These are phyloP conservation scores for Andricus quercusramuli DNA, from an alignment of 2,888 invertebrate genomes.

Conservation along the genomic window DNA sequence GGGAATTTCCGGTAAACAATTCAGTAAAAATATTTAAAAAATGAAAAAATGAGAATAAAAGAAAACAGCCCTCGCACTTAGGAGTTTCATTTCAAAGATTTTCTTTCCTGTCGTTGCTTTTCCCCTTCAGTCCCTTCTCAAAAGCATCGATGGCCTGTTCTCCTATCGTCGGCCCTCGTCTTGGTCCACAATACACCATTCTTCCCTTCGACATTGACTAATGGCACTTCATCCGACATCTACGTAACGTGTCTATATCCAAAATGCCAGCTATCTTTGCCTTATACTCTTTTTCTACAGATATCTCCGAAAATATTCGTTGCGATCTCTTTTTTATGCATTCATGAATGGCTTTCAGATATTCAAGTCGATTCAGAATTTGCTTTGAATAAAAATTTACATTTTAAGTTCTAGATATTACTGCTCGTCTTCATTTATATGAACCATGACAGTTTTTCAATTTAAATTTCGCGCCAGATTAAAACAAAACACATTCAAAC, in stretches of 20 bases:
- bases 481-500: not conserved
- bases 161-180: conserved; percentile 57
- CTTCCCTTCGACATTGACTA: conserved; percentile 71
- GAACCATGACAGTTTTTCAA: not conserved
- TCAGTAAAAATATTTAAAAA: not conserved
- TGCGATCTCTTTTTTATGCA: conserved; percentile 52
- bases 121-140: not conserved
- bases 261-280: conserved; percentile 15
- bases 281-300: conserved; percentile 54
- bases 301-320: conserved; percentile 53
- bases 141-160: not conserved
- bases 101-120: conserved; percentile 61
- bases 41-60: conserved; percentile 38
- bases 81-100: conserved; percentile 64
- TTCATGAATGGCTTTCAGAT: conserved; percentile 50
- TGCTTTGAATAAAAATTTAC: not conserved
- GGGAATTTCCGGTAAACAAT: too few relatives aligned
- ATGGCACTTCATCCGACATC: conserved; percentile 61
- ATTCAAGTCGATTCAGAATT: not conserved
- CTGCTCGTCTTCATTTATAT: not conserved
- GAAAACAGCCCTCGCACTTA: conserved; percentile 60
- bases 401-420: not conserved
- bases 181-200: conserved; percentile 57
- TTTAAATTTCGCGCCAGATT: not conserved
- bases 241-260: not conserved